Evolutionary conservation across 2,888 invertebrate genomes (phyloP).

Genomic region (Galeopsomyia nigrocyanea): DNA sequence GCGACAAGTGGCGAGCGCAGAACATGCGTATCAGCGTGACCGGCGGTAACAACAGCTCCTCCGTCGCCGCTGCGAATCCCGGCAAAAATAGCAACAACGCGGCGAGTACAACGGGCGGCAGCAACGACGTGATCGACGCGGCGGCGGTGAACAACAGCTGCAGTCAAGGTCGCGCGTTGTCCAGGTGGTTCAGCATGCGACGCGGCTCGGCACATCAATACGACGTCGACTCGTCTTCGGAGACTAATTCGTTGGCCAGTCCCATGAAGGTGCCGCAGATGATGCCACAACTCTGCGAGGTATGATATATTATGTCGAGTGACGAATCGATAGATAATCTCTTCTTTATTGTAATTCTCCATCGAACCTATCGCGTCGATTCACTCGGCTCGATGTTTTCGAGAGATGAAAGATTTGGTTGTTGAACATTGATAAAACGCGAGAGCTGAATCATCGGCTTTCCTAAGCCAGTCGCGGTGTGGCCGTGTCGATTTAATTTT

Average conservation of each 20-base stretch:
- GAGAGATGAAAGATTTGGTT: too few species aligned
- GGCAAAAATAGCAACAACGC: neutral
- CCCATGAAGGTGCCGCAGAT: conserved; percentile 73
- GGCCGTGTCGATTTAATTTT: too few species aligned
- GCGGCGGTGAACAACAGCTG: neutral
- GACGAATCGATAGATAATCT: too few species aligned
- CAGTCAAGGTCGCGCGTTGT: conserved; percentile 72
- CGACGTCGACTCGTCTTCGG: conserved; percentile 74
- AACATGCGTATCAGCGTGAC: conserved; percentile 63
- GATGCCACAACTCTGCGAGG: conserved; percentile 88
- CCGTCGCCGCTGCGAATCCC: neutral
- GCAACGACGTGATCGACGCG: conserved; percentile 60
- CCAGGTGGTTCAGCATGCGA: conserved; percentile 91
- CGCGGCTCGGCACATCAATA: conserved; percentile 87
- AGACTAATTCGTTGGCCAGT: conserved; percentile 64
- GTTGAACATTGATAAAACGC: too few species aligned
- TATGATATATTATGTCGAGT: too few species aligned
- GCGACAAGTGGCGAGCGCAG: conserved; percentile 80
- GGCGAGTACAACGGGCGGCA: neutral
- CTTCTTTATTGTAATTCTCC: too few species aligned
- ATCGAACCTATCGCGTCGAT: too few species aligned
- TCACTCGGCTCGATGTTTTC: too few species aligned
- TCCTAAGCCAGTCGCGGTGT: too few species aligned
- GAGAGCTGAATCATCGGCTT: too few species aligned
- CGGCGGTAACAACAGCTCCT: neutral